These are phyloP conservation scores for Megathymus violae DNA, from an alignment of 1,140 invertebrate genomes.

Conservation along the genomic window DNA sequence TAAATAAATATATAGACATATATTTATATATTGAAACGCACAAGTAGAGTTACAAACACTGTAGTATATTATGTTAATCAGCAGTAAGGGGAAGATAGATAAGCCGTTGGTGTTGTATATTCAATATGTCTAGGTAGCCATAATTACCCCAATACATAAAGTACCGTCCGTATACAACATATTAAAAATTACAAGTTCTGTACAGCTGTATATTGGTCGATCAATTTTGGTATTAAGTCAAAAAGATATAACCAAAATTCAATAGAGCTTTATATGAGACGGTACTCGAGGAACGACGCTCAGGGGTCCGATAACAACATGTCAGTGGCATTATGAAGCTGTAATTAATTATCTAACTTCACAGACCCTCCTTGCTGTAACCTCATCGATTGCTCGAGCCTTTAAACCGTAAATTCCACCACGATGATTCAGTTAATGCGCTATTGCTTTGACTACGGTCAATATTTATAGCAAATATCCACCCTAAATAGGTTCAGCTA, in stretches of 20 bases:
- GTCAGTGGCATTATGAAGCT: constrained; percentile 47
- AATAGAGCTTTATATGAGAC: constrained; percentile 55
- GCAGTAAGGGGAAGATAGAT: no score
- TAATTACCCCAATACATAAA: no score
- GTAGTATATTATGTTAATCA: no score
- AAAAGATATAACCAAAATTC: constrained; percentile 58
- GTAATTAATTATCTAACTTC: constrained; percentile 61
- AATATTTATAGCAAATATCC: constrained; percentile 10
- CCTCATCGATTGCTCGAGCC: constrained; percentile 24
- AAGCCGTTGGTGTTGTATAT: no score
- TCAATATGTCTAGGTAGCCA: no score
- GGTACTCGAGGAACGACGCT: constrained; percentile 48
- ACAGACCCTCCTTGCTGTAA: constrained; percentile 15
- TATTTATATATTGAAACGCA: no score
- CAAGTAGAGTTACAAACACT: no score
- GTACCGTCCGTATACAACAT: no score
- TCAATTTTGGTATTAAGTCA: constrained; percentile 45
- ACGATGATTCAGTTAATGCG: constrained; percentile 29
- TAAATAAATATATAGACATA: no score
- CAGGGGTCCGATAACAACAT: constrained; percentile 53
- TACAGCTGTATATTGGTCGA: constrained; percentile 28
- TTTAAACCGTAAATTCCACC: constrained; percentile 30
- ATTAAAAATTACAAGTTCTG: no score
- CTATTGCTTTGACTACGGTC: constrained; percentile 3
- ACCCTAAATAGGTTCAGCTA: constrained; percentile 13